Conservation (phyloP, 2,888 invertebrate species). For the Drosophila putrida region DNA sequence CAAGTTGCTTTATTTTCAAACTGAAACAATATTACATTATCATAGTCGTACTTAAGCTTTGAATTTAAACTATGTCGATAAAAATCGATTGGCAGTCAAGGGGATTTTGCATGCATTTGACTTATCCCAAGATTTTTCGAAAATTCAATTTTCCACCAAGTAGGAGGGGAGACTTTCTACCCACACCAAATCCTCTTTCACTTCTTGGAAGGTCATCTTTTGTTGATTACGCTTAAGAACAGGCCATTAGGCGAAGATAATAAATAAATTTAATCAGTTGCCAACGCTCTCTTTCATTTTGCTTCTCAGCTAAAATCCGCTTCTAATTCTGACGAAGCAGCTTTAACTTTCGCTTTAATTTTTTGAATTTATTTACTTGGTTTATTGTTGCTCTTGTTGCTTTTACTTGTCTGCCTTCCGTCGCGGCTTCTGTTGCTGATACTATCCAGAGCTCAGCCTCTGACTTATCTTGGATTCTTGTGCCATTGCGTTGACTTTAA, state of each 20-base stretch:
- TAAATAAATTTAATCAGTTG: conserved; percentile 67
- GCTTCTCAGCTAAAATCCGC: conserved; percentile 32
- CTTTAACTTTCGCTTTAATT: conserved; percentile 50
- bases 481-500: conserved; percentile 46
- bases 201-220: conserved; percentile 15
- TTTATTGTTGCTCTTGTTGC: background rate
- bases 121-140: conserved; percentile 1
- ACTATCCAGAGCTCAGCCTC: conserved; percentile 25
- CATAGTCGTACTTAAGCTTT: background rate
- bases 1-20: no score
- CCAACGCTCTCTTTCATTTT: conserved; percentile 35
- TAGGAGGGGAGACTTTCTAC: background rate
- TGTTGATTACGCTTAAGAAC: conserved; percentile 44
- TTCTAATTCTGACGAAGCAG: conserved; percentile 28
- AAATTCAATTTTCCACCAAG: conserved; percentile 12
- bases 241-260: conserved; percentile 45
- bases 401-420: conserved; percentile 28
- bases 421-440: conserved; percentile 24
- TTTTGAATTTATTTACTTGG: conserved; percentile 20
- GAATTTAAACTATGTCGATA: background rate
- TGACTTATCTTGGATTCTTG: conserved; percentile 53
- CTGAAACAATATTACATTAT: background rate
- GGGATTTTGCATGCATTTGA: conserved; percentile 2
- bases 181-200: background rate
- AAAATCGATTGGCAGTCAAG: conserved; percentile 11